Evolutionary conservation across 1,140 invertebrate genomes (phyloP).

Genomic region (Ptiloglossa arizonensis): DNA sequence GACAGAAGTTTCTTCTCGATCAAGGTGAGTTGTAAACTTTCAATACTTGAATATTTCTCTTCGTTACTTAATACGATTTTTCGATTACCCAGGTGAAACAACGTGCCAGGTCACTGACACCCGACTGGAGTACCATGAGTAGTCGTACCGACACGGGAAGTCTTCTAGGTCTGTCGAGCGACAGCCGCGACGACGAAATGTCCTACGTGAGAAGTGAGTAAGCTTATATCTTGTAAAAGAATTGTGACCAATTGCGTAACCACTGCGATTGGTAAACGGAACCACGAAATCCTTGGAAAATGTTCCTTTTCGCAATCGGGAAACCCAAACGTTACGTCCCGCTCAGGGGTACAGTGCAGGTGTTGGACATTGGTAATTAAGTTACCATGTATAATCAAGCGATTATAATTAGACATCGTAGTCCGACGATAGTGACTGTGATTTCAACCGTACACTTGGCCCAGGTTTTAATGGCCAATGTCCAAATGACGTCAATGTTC

Average conservation of each 20-base stretch:
- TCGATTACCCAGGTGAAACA: slow-evolving; percentile 83
- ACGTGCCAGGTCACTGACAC: slow-evolving; percentile 86
- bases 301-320: not conserved
- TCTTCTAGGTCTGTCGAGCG: slow-evolving; percentile 74
- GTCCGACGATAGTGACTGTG: slow-evolving; percentile 14
- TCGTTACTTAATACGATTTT: not conserved
- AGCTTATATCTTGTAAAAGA: too few relatives aligned
- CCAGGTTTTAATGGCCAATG: slow-evolving; percentile 40
- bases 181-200: slow-evolving; percentile 76
- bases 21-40: slow-evolving; percentile 83
- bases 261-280: too few relatives aligned
- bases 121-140: slow-evolving; percentile 82
- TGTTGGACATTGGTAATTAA: slow-evolving; percentile 6
- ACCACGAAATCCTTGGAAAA: not conserved
- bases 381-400: slow-evolving; percentile 17
- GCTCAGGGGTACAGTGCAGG: not conserved
- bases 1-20: slow-evolving; percentile 93
- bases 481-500: slow-evolving; percentile 55
- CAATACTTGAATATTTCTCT: not conserved
- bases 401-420: slow-evolving; percentile 59
- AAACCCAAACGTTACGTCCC: not conserved
- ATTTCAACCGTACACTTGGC: slow-evolving; percentile 45
- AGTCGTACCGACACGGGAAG: slow-evolving; percentile 68
- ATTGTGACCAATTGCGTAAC: not conserved
- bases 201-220: slow-evolving; percentile 85